Evolutionary conservation across 2,113 vertebrate species (phyloP).

Genomic region (Silurus asotus): DNA sequence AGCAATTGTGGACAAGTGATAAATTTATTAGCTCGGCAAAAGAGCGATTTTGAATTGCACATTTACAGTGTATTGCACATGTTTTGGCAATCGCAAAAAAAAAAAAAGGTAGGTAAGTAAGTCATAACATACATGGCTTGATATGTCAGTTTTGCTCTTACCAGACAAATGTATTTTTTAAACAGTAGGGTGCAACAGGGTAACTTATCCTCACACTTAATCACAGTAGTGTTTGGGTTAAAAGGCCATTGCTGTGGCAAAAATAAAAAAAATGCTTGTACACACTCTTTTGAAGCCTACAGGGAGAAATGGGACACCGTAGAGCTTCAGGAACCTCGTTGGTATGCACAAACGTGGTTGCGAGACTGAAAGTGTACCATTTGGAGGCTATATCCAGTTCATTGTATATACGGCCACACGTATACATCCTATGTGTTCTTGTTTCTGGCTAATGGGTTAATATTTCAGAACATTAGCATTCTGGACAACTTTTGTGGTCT

Average conservation of each 20-base stretch:
- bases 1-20: not conserved
- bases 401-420: not conserved
- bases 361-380: not conserved
- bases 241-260: not conserved
- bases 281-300: not conserved
- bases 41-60: not conserved
- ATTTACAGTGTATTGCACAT: not conserved
- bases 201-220: not conserved
- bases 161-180: not conserved
- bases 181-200: not conserved
- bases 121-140: not conserved
- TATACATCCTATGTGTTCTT: not conserved
- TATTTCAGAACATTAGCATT: not conserved
- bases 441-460: not conserved
- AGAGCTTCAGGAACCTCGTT: not conserved
- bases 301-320: not conserved
- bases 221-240: not conserved
- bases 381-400: conserved; percentile 1
- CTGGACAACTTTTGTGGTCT: not conserved
- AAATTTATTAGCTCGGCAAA: too few species aligned
- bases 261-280: not conserved
- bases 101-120: not conserved
- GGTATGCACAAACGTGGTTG: not conserved
- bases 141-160: not conserved
- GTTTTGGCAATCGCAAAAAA: not conserved